phyloP scores from a whole-genome alignment of 2,797 vertebrate species.

The Pristis pectinata region DNA sequence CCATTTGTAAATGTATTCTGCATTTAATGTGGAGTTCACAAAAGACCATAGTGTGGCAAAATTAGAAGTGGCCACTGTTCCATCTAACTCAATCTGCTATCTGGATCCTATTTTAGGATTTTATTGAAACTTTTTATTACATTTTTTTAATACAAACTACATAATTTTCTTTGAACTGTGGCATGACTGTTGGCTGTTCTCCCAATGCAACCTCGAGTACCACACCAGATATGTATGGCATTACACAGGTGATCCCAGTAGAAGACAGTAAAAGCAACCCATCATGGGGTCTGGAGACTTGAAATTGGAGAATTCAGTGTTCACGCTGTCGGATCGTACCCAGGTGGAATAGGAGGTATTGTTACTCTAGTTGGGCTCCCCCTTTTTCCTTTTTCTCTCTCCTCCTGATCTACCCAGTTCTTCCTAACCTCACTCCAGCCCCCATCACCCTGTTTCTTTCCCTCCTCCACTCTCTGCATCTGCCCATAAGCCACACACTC shows the following conservation, averaged over 20 bases:
- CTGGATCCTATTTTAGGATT: neutral
- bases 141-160: neutral
- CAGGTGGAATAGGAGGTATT: too few species aligned
- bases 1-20: neutral
- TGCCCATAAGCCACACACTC: too few species aligned
- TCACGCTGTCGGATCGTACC: too few species aligned
- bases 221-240: neutral
- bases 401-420: too few species aligned
- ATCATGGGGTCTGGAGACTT: too few species aligned
- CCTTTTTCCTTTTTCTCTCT: too few species aligned
- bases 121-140: neutral
- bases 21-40: neutral
- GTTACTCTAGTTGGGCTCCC: too few species aligned
- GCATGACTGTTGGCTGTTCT: neutral
- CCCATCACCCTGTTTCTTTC: too few species aligned
- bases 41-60: neutral
- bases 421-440: too few species aligned
- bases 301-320: too few species aligned
- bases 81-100: neutral
- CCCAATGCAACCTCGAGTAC: neutral
- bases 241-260: neutral
- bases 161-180: neutral
- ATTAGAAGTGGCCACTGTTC: neutral
- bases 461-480: too few species aligned
- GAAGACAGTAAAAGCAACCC: neutral